These are phyloP conservation scores for Sarcophaga caerulescens DNA, from an alignment of 2,888 invertebrate species.

Conservation along the genomic window DNA sequence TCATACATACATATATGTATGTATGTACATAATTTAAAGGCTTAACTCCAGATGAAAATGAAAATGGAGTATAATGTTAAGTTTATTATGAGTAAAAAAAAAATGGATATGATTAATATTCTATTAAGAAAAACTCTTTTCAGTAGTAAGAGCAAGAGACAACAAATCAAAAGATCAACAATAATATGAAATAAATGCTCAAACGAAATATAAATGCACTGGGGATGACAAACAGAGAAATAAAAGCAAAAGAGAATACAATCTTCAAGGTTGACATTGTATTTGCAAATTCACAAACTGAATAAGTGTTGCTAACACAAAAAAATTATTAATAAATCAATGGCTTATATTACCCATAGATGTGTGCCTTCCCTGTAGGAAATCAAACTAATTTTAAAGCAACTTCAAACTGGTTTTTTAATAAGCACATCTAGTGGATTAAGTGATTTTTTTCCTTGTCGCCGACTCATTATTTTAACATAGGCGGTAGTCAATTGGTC, in stretches of 20 bases:
- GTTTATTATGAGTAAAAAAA: background rate
- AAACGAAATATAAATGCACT: background rate
- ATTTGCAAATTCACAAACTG: background rate
- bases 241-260: background rate
- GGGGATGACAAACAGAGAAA: background rate
- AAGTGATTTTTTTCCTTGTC: no score
- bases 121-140: background rate
- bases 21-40: background rate
- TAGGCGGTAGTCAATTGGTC: no score
- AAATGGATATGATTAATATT: slow-evolving; percentile 2
- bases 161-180: slow-evolving; percentile 5
- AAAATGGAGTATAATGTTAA: background rate
- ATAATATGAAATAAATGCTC: background rate
- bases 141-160: background rate
- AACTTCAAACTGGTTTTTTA: no score
- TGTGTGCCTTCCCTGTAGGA: no score
- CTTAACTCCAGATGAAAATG: background rate
- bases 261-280: slow-evolving; percentile 44
- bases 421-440: no score
- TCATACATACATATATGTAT: no score
- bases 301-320: no score
- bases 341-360: no score
- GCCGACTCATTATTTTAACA: no score
- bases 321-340: no score
- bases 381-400: no score